Evolutionary conservation across 2,113 vertebrate genomes (phyloP), one percentile per base, ranked within the genome.

Genomic region (Eulemur rufifrons): DNA sequence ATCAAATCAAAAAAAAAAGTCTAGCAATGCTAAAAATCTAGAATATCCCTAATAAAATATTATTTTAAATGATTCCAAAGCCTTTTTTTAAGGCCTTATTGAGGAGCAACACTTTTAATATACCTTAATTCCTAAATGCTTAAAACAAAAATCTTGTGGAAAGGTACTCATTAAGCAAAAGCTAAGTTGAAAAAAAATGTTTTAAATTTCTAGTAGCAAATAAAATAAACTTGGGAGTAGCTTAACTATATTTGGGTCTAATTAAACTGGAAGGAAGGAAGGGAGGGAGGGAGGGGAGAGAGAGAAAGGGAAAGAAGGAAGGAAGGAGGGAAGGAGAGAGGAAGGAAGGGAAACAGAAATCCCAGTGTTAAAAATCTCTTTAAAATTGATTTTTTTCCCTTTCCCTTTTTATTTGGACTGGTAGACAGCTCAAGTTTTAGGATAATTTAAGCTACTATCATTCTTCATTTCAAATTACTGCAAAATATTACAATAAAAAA

Each of bases 71-170:
- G 11, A 94, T 56, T 69, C 74, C 52, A 89, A 84, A n/a, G 8
- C 29, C 32, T 56, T 94, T 93, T 61, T 80, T 20, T 69, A 86
- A 71, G 68, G 29, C 25, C 10, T 91, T 90, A 3, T 29, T 86
- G 4, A 90, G 29, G 23, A 96, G 15, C 6, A 91, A 69, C 2
- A 59, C 84, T 86, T 97, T 91, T 29, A n/a, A 89, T 68, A 73
- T 39, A 91, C 8, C 20, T n/a, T 69, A 82, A 82, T 84, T 88
- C 52, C 13, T 76, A 87, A 90, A 92, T 66, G 25, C 3, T 52
- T 87, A 83, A 69, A 94, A 86, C 34, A 77, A 63, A 23, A 86
- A 95, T 85, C 91, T 92, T 71, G n/a, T 27, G 78, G 20, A 95
- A 95, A 87, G 17, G 0, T 76, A 86, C 9, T 86, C 59, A 95